phyloP scores from a whole-genome alignment of 2,888 invertebrate species.

The Hipparchia sbordonii region DNA sequence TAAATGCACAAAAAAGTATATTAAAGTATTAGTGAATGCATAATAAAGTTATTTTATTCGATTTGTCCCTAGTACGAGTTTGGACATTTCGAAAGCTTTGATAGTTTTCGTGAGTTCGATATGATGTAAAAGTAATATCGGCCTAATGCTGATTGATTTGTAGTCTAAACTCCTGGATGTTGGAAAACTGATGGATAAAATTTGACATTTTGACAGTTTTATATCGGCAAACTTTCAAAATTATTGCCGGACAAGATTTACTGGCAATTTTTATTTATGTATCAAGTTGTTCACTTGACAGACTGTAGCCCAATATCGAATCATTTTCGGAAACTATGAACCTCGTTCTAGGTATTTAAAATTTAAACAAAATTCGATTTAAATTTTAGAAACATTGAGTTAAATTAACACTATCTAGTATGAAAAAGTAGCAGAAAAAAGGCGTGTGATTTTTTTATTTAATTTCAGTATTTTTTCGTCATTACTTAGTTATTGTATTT shows the following conservation, averaged over 20 bases:
- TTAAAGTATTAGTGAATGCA: background rate
- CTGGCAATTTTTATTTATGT: no score
- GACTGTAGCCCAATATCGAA: background rate
- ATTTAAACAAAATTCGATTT: no score
- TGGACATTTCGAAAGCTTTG: background rate
- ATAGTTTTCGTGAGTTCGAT: background rate
- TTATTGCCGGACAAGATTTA: no score
- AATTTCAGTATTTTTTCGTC: background rate
- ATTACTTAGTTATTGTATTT: background rate
- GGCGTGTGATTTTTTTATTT: no score
- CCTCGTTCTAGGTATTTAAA: background rate
- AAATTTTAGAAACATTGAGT: background rate
- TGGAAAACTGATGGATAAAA: no score
- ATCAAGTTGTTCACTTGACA: no score
- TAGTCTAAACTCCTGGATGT: no score
- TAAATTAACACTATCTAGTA: background rate
- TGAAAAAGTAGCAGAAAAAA: no score
- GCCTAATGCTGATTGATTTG: no score
- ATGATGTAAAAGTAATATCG: background rate
- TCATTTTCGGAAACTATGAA: background rate
- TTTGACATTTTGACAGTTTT: no score
- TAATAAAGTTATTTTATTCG: background rate
- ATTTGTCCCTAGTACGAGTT: background rate
- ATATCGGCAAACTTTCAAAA: no score
- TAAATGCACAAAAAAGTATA: conserved; percentile 2